These are phyloP conservation scores for Dendrolimus kikuchii DNA, from an alignment of 1,140 invertebrate species.

Conservation along the genomic window DNA sequence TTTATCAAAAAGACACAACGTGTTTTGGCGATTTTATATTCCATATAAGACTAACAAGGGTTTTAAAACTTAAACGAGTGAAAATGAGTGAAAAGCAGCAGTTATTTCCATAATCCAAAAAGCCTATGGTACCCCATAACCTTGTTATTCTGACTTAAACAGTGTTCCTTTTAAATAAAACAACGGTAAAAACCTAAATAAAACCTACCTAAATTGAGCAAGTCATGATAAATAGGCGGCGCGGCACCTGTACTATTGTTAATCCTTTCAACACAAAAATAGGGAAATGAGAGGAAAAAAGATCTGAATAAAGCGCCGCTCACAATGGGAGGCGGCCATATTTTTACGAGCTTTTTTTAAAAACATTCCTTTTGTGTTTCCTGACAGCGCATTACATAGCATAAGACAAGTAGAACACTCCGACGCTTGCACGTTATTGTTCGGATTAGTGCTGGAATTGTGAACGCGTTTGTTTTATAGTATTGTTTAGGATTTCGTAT, in stretches of 20 bases:
- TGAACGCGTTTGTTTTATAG: no score
- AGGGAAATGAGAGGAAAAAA: conserved; percentile 58
- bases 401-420: conserved; percentile 52
- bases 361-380: conserved; percentile 49
- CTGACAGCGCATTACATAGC: conserved; percentile 53
- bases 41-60: no score
- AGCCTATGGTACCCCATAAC: no score
- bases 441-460: conserved; percentile 22
- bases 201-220: conserved; percentile 21
- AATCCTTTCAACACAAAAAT: conserved; percentile 60
- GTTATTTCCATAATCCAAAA: no score
- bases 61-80: no score
- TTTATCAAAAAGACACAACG: no score
- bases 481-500: no score
- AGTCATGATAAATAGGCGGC: conserved; percentile 29
- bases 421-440: conserved; percentile 34
- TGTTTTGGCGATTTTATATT: no score
- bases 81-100: no score
- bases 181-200: background rate
- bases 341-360: conserved; percentile 54
- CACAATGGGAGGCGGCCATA: conserved; percentile 51
- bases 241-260: conserved; percentile 52
- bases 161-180: no score
- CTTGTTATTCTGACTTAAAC: no score
- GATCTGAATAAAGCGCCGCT: conserved; percentile 43